phyloP scores from a whole-genome alignment of 2,113 vertebrate genomes.

The Rhodinocichla rosea region DNA sequence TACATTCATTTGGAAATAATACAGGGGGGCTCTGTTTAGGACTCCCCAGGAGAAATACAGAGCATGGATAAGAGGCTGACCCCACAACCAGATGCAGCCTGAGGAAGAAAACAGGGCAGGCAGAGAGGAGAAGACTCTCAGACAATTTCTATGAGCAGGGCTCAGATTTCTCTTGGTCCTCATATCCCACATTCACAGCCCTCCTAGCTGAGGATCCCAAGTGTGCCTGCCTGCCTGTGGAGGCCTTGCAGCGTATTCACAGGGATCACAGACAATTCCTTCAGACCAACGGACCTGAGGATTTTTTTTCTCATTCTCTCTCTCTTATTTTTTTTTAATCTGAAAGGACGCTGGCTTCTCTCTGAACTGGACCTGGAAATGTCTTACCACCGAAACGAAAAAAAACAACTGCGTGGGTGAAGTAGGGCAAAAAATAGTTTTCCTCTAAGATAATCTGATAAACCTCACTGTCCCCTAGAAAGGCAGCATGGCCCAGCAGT shows the following conservation, averaged over 20 bases:
- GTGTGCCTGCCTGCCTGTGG: not conserved
- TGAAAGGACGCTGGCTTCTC: constrained; percentile 45
- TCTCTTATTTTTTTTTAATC: not conserved
- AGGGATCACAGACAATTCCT: not conserved
- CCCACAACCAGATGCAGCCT: not conserved
- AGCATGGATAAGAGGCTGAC: not conserved
- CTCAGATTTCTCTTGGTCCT: not conserved
- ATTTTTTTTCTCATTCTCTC: not conserved
- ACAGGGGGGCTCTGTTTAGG: not conserved
- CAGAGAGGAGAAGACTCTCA: not conserved
- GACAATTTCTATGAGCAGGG: not conserved
- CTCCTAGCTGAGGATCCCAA: not conserved
- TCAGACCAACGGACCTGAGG: not conserved
- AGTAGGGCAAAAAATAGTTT: constrained; percentile 24
- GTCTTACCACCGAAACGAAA: constrained; percentile 20
- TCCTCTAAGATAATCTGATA: constrained; percentile 22
- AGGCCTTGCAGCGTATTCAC: not conserved
- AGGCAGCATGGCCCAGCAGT: constrained; percentile 12
- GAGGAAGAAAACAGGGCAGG: not conserved
- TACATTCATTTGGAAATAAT: not conserved
- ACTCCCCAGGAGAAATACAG: not conserved
- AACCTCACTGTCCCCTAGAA: constrained; percentile 1
- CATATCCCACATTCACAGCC: rapidly evolving
- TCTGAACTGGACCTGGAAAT: constrained; percentile 24
- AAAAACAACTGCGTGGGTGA: not conserved